These are phyloP conservation scores for Ciconia nigra DNA, from an alignment of 2,797 vertebrate genomes.

Conservation along the genomic window DNA sequence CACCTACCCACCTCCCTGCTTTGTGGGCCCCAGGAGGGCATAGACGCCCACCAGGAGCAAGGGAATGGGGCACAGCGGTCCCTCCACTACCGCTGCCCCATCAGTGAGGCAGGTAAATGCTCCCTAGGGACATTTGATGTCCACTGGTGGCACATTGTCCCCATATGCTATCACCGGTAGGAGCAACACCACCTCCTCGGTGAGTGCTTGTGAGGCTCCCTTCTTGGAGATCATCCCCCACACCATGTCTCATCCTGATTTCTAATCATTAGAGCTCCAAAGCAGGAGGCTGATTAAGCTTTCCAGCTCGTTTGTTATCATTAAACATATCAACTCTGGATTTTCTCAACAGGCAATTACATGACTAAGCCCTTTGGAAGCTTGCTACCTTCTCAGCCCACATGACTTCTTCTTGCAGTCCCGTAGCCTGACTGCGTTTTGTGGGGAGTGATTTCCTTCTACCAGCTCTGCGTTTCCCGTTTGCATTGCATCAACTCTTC, in stretches of 20 bases:
- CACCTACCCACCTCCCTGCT: too few relatives aligned
- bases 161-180: accelerated
- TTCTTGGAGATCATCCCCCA: not conserved
- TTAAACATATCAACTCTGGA: not conserved
- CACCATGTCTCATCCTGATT: not conserved
- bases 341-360: not conserved
- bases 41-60: not conserved
- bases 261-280: not conserved
- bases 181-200: not conserved
- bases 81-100: not conserved
- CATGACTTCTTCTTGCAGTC: not conserved
- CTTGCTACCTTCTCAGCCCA: not conserved
- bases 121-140: not conserved
- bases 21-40: not conserved
- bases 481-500: not conserved
- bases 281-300: slow-evolving; percentile 9
- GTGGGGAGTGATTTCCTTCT: not conserved
- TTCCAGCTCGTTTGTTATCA: slow-evolving; percentile 21
- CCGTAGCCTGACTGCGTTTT: not conserved
- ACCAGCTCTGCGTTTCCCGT: not conserved
- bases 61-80: not conserved
- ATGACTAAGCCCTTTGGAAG: slow-evolving; percentile 26
- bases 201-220: not conserved
- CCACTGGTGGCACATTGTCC: not conserved
- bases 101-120: not conserved